These are phyloP conservation scores for Euthynnus affinis DNA, from an alignment of 2,797 vertebrate species.

Conservation along the genomic window DNA sequence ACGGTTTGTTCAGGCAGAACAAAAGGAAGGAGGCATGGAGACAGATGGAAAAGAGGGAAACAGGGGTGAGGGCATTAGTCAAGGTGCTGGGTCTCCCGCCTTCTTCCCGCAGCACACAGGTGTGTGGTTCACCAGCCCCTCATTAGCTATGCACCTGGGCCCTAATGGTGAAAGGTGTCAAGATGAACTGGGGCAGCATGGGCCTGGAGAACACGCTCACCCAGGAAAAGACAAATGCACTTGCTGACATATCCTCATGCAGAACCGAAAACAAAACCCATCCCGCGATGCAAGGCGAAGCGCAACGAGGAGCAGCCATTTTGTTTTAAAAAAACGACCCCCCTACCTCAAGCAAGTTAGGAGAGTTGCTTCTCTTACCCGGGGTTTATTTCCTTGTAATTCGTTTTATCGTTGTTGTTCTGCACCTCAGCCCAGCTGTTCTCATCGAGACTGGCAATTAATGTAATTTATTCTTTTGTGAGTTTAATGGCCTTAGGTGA, in stretches of 20 bases:
- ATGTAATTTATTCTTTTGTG: constrained; percentile 87
- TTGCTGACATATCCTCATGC: constrained; percentile 3
- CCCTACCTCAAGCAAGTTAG: constrained; percentile 54
- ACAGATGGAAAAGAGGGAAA: constrained; percentile 63
- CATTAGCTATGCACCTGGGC: constrained; percentile 77
- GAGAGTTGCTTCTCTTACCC: constrained; percentile 69
- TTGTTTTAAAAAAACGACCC: constrained; percentile 42
- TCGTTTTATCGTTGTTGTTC: constrained; percentile 80
- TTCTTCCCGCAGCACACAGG: constrained; percentile 65
- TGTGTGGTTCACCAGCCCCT: constrained; percentile 72
- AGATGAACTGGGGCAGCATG: constrained; percentile 59
- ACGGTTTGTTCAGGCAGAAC: constrained; percentile 65
- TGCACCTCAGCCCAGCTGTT: constrained; percentile 85
- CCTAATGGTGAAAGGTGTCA: constrained; percentile 62
- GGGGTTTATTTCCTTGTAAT: constrained; percentile 80
- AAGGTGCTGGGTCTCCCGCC: constrained; percentile 57
- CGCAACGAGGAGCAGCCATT: constrained; percentile 49
- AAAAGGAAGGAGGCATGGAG: constrained; percentile 55
- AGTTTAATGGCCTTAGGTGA: constrained; percentile 86
- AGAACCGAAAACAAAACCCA: constrained; percentile 28
- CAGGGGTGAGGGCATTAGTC: constrained; percentile 71
- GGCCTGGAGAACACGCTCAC: constrained; percentile 42
- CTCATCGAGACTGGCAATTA: constrained; percentile 81
- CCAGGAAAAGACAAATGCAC: constrained; percentile 32
- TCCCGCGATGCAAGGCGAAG: constrained; percentile 27